Evolutionary conservation across 2,888 invertebrate species (phyloP).

Genomic region (Gari tellinella): DNA sequence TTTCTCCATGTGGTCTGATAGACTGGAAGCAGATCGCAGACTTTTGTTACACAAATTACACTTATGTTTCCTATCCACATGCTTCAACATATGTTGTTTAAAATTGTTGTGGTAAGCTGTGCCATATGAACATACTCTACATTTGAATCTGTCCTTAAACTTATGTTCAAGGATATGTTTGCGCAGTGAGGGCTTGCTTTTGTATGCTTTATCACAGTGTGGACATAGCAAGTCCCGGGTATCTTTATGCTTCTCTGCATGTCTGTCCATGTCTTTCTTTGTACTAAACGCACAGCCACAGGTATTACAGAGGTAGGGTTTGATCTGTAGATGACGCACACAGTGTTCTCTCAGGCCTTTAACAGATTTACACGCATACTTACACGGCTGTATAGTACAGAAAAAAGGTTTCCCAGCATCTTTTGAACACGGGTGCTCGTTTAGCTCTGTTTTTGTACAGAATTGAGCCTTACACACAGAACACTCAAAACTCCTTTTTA

Average conservation of each 20-base stretch:
- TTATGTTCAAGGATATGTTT: conserved; percentile 36
- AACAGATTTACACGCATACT: conserved; percentile 18
- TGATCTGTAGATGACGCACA: conserved; percentile 43
- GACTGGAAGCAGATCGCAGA: conserved; percentile 27
- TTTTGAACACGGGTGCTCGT: conserved; percentile 34
- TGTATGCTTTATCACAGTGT: conserved; percentile 19
- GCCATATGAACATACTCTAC: conserved; percentile 34
- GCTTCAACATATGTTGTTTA: conserved; percentile 36
- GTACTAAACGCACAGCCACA: conserved; percentile 41
- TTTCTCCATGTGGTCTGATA: conserved; percentile 34
- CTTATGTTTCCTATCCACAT: conserved; percentile 12
- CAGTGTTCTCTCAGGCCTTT: conserved; percentile 40
- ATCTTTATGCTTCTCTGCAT: conserved; percentile 40
- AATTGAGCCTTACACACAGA: conserved; percentile 23
- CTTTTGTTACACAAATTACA: conserved; percentile 38
- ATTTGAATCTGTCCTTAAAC: conserved; percentile 34
- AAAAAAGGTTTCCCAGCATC: conserved; percentile 26
- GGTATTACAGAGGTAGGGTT: conserved; percentile 40
- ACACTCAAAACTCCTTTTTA: conserved; percentile 22
- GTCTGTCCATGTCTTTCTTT: conserved; percentile 48
- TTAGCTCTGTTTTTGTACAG: conserved; percentile 12
- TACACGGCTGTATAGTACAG: conserved; percentile 25
- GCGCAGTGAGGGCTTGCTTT: conserved; percentile 17
- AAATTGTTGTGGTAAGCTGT: conserved; percentile 19
- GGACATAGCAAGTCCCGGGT: conserved; percentile 29